Evolutionary conservation across 2,797 vertebrate genomes (phyloP).

Genomic region (Pristis pectinata): DNA sequence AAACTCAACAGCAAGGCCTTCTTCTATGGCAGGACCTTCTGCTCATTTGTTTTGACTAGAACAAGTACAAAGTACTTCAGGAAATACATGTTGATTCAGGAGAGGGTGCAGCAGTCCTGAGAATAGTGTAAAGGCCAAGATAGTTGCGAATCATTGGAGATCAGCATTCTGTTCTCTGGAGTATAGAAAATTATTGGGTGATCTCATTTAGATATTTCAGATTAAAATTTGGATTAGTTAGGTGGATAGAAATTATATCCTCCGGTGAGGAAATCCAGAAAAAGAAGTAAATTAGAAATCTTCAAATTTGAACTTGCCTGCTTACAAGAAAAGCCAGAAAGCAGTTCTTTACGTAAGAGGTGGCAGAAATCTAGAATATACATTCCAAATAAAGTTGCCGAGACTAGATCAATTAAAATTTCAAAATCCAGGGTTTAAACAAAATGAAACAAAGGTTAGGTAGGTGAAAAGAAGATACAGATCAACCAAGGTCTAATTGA

Average conservation of each 20-base stretch:
- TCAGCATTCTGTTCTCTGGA: neutral
- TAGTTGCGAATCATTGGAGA: neutral
- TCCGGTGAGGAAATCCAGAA: neutral
- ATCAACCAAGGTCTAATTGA: neutral
- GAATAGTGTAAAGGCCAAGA: neutral
- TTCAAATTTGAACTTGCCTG: neutral
- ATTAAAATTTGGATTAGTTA: neutral
- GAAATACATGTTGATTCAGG: neutral
- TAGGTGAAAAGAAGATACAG: neutral
- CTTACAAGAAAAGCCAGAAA: neutral
- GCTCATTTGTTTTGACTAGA: too few species aligned
- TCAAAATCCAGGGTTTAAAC: neutral
- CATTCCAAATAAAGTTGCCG: neutral
- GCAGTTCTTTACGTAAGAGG: neutral
- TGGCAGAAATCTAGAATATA: neutral
- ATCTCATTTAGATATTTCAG: neutral
- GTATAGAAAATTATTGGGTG: neutral
- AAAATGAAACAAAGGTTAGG: neutral
- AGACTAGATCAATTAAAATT: neutral
- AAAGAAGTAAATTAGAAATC: neutral
- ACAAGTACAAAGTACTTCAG: neutral
- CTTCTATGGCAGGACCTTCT: too few species aligned
- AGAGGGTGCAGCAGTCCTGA: neutral
- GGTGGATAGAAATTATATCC: neutral
- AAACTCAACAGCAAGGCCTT: too few species aligned